phyloP scores from a whole-genome alignment of 2,797 vertebrate genomes.

The Nyctibius grandis region DNA sequence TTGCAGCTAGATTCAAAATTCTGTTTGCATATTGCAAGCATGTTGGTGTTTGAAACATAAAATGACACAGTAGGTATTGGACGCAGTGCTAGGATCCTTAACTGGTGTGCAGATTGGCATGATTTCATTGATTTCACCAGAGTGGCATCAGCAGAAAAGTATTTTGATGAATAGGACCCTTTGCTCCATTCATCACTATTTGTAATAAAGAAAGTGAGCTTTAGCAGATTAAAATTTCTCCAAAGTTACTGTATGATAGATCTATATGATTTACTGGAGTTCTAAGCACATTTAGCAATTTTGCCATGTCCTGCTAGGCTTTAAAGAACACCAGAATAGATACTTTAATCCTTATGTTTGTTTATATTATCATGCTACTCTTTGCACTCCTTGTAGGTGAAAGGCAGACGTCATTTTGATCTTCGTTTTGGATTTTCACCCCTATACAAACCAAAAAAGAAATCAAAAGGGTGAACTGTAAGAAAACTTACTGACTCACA shows the following conservation, averaged over 20 bases:
- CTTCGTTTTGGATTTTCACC: background rate
- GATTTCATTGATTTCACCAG: background rate
- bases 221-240: constrained; percentile 20
- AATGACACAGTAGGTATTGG: background rate
- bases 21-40: background rate
- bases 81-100: background rate
- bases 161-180: background rate
- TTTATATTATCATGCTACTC: background rate
- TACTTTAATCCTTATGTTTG: background rate
- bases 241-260: background rate
- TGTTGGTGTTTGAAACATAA: background rate
- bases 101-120: background rate
- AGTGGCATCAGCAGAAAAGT: background rate
- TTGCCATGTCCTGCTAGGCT: background rate
- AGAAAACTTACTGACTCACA: constrained; percentile 11
- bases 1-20: background rate
- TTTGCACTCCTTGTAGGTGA: background rate
- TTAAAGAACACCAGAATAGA: background rate
- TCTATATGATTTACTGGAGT: background rate
- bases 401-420: background rate
- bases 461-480: background rate
- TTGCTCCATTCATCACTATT: background rate
- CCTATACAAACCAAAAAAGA: background rate
- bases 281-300: background rate
- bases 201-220: background rate